Evolutionary conservation across 2,797 vertebrate species (phyloP), one percentile per base, ranked within the genome.

Genomic region (Kryptolebias ocellatus): DNA sequence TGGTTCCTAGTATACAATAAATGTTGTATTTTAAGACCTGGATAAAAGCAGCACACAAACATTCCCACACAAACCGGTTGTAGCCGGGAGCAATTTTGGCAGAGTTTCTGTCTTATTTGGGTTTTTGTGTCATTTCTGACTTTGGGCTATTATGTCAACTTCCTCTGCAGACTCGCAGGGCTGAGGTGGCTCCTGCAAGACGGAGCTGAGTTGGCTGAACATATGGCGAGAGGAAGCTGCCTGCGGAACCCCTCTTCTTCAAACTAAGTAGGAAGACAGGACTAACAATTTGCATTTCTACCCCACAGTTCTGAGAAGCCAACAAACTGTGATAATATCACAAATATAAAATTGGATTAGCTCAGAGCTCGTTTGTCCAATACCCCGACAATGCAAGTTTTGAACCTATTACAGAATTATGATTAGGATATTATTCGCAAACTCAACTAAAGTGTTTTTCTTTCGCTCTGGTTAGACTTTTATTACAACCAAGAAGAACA

Each of bases 51-150:
- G 12, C 51, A 34, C 59, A 51, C 18, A 58, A 17, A 57, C 53
- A 72, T 28, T 34, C 71, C 57, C 37, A 37, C 56, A 74, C 37
- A 67, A 50, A 49, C 39, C 6, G 44, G 59, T 29, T 18, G n/a
- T 70, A 74, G 83, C 82, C 69, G 61, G 45, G 60, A 84, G 87
- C 76, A 52, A 53, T 68, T 71, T 59, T 67, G 77, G 72, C 67
- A 74, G 69, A 79, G 76, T 89, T 83, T 82, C 73, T 79, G 65
- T 83, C 69, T 80, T 78, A 76, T 89, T 89, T 70, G 78, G 83
- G 83, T 88, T 86, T 87, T 84, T 80, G 85, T 83, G 86, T 88
- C 88, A 85, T 74, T 84, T 61, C 11, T 80, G 69, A 89, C 90
- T 87, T 66, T 53, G 78, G 87, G 86, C 83, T 84, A 70, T 87